Evolutionary conservation across 1,140 invertebrate species (phyloP).

Genomic region (Brachionus angularis): DNA sequence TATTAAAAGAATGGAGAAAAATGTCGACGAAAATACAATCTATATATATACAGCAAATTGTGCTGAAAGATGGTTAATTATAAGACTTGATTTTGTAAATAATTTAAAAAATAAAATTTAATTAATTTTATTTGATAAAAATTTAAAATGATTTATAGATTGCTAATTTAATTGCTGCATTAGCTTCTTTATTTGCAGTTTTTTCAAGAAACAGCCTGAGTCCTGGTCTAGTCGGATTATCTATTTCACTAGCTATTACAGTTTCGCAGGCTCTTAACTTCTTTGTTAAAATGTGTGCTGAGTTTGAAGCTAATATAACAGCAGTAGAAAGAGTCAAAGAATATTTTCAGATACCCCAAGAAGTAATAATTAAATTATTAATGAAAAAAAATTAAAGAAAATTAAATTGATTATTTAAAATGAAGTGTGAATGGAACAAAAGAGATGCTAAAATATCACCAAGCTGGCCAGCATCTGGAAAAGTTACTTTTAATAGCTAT

Average conservation of each 20-base stretch:
- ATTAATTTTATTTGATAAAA: not conserved
- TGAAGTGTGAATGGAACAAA: constrained; percentile 47
- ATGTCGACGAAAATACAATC: constrained; percentile 39
- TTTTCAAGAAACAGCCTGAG: constrained; percentile 28
- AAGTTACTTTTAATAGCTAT: constrained; percentile 13
- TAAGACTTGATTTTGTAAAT: constrained; percentile 39
- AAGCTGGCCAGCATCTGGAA: constrained; percentile 2
- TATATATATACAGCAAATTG: constrained; percentile 41
- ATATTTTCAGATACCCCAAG: constrained; percentile 74
- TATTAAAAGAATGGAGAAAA: constrained; percentile 47
- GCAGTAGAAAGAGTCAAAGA: constrained; percentile 97
- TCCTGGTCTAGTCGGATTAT: constrained; percentile 61
- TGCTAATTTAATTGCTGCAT: constrained; percentile 29
- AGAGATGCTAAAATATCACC: constrained; percentile 50
- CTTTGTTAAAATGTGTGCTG: constrained; percentile 91
- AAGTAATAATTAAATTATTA: constrained; percentile 49
- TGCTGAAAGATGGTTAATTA: constrained; percentile 37
- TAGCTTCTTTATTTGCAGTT: constrained; percentile 42
- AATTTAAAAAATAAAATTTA: not conserved
- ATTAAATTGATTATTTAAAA: constrained; percentile 48
- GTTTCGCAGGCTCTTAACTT: constrained; percentile 90
- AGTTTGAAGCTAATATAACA: constrained; percentile 95
- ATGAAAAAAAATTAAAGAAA: no score
- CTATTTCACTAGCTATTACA: constrained; percentile 62
- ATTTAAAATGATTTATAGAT: not conserved